Conservation (phyloP, 2,113 vertebrate species). For the Epinephelus cyanopodus region DNA sequence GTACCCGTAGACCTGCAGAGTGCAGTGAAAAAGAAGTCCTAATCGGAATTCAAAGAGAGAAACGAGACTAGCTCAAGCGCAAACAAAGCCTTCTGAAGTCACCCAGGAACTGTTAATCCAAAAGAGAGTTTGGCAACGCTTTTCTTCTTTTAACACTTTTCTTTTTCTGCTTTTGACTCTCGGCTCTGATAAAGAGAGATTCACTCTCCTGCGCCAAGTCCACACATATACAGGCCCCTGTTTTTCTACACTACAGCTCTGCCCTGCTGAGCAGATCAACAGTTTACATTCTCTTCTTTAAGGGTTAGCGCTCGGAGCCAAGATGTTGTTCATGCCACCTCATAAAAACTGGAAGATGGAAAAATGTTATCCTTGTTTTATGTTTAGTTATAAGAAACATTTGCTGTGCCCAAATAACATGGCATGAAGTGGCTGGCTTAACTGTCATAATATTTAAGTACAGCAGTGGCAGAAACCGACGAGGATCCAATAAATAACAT, state of each 20-base stretch:
- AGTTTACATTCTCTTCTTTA: constrained; percentile 46
- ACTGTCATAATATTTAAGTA: constrained; percentile 54
- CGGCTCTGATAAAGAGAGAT: constrained; percentile 8
- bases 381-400: constrained; percentile 13
- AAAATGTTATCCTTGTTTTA: constrained; percentile 19
- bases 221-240: not conserved
- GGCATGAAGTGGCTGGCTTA: not conserved
- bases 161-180: constrained; percentile 40
- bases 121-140: constrained; percentile 54
- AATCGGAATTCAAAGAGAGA: constrained; percentile 62
- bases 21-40: constrained; percentile 44
- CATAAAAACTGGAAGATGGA: constrained; percentile 43
- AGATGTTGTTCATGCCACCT: constrained; percentile 25
- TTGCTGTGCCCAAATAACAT: constrained; percentile 6
- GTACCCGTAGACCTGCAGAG: constrained; percentile 22
- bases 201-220: not conserved
- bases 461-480: not conserved
- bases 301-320: not conserved
- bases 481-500: constrained; percentile 39
- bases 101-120: constrained; percentile 60
- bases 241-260: not conserved
- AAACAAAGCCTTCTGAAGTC: constrained; percentile 63
- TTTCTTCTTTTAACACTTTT: constrained; percentile 36
- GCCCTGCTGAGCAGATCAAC: constrained; percentile 14
- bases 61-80: constrained; percentile 37